Percentiles rank a stretch among this genome's conserved stretches.
Conservation (phyloP, 2,888 invertebrate species). For the Podotricha telesiphe region DNA sequence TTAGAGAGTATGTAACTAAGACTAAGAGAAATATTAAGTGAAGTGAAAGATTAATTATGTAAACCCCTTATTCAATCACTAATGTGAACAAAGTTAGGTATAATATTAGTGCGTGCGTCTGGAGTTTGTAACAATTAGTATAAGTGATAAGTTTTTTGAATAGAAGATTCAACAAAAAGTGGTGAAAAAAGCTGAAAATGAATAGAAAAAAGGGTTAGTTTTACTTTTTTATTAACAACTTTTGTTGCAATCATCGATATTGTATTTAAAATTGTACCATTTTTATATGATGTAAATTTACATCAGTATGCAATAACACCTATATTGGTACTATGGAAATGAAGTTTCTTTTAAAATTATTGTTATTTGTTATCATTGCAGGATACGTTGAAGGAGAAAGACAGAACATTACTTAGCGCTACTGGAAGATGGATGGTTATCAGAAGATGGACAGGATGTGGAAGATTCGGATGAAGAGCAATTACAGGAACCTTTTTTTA, state of each 20-base stretch:
- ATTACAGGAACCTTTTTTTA: conserved; percentile 4
- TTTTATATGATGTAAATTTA: background rate
- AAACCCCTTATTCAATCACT: no score
- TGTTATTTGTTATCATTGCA: background rate
- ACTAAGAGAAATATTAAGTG: no score
- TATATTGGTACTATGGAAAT: conserved; percentile 7
- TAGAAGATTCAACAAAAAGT: background rate
- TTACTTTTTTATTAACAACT: conserved; percentile 3
- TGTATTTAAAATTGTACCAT: background rate
- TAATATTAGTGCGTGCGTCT: no score
- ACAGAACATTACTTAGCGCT: no score
- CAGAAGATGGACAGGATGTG: conserved; percentile 2
- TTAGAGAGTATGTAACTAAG: no score
- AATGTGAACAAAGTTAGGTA: no score
- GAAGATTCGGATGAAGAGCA: conserved; percentile 4
- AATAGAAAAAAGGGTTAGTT: conserved; percentile 5
- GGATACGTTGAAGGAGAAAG: conserved; percentile 4
- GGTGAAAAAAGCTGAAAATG: conserved; percentile 7
- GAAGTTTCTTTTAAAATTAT: no score
- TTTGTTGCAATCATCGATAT: conserved; percentile 1
- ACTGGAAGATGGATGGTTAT: no score
- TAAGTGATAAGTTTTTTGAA: no score
- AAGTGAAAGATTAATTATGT: no score
- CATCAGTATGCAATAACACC: conserved; percentile 2
- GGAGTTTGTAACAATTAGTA: no score